phyloP scores from a whole-genome alignment of 2,113 vertebrate genomes.

The Aythya baeri region DNA sequence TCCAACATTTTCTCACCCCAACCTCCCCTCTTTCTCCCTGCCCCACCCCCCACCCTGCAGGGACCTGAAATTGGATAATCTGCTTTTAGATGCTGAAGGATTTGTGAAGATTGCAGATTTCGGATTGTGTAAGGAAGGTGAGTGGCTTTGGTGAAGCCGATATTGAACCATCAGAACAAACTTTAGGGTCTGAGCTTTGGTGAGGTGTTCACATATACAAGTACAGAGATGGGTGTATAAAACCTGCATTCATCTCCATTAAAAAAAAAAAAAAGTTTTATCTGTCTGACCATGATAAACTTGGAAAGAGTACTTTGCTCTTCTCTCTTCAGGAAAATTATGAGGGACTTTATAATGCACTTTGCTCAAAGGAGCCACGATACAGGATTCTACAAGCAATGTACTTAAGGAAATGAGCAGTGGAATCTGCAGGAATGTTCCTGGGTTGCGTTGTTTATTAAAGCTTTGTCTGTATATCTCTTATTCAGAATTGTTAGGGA shows the following conservation, averaged over 20 bases:
- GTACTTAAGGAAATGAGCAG: not conserved
- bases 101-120: constrained; percentile 98
- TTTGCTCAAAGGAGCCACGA: not conserved
- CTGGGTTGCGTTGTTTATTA: not conserved
- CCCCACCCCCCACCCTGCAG: constrained; percentile 67
- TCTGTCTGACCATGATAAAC: not conserved
- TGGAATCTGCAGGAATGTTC: not conserved
- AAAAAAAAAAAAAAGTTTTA: not conserved
- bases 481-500: not conserved
- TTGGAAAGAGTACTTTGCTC: not conserved
- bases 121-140: constrained; percentile 97
- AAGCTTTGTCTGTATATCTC: not conserved
- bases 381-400: not conserved
- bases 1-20: not conserved
- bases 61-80: constrained; percentile 95
- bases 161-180: not conserved
- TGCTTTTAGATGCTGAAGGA: constrained; percentile 92
- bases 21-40: not conserved
- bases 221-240: not conserved
- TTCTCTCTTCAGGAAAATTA: not conserved
- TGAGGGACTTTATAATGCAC: not conserved
- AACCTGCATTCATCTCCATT: not conserved
- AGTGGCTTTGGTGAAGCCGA: not conserved
- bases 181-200: not conserved
- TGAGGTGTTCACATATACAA: not conserved